Percentiles rank a stretch among this genome's conserved stretches.
These are phyloP conservation scores for Rissa tridactyla DNA, from an alignment of 2,113 vertebrate genomes.

Conservation along the genomic window DNA sequence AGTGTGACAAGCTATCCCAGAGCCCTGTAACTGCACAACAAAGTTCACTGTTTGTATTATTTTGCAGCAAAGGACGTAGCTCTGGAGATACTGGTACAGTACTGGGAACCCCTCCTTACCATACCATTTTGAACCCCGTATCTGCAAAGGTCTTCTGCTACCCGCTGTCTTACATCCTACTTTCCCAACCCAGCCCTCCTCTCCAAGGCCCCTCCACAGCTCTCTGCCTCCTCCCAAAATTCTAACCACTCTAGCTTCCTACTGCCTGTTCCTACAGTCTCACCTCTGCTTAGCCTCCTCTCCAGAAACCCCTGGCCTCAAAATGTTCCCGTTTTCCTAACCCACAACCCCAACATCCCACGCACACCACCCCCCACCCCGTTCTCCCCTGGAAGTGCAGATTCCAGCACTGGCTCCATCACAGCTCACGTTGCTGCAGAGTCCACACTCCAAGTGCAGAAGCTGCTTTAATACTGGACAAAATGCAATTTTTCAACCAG, in stretches of 20 bases:
- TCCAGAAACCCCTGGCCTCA: neutral
- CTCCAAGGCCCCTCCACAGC: no score
- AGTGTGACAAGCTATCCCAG: neutral
- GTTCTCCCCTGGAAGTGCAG: neutral
- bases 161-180: neutral
- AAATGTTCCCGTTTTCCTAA: neutral
- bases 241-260: neutral
- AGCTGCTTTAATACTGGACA: neutral
- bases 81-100: neutral
- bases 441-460: neutral
- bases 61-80: neutral
- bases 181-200: neutral
- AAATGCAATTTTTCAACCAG: neutral
- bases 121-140: neutral
- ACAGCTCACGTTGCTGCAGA: neutral
- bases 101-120: neutral
- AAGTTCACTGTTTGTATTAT: neutral
- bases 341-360: neutral
- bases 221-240: neutral
- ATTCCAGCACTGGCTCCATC: neutral
- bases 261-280: neutral
- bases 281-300: neutral
- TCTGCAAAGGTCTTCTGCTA: neutral
- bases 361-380: accelerated
- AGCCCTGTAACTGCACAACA: neutral